phyloP scores from a whole-genome alignment of 2,113 vertebrate species.

The Rhombomys opimus region DNA sequence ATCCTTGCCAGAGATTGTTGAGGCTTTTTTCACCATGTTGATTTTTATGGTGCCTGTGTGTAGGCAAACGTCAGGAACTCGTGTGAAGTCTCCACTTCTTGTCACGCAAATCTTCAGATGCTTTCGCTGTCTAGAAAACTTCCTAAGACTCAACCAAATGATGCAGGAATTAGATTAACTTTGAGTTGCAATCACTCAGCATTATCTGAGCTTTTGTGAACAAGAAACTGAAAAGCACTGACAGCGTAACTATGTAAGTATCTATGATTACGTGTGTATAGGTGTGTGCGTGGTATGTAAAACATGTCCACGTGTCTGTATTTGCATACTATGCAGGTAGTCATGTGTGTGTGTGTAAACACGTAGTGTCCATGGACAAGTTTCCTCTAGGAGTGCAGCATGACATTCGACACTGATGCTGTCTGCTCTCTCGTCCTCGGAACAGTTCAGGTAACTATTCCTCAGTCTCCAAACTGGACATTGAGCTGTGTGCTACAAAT shows the following conservation, averaged over 20 bases:
- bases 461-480: constrained; percentile 55
- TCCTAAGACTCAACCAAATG: neutral
- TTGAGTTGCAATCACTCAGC: neutral
- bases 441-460: constrained; percentile 19
- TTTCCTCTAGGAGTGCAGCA: constrained; percentile 54
- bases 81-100: neutral
- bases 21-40: constrained; percentile 5
- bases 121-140: neutral
- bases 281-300: neutral
- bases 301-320: neutral
- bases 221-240: neutral
- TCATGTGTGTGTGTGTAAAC: neutral
- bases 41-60: neutral
- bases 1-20: neutral
- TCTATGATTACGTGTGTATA: neutral
- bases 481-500: neutral
- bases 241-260: neutral
- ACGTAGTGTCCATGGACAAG: neutral
- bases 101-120: neutral
- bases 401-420: neutral
- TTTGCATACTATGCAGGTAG: neutral
- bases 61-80: too few species aligned
- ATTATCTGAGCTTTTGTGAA: neutral
- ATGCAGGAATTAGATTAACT: neutral
- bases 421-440: neutral